Conservation (phyloP, 2,888 invertebrate species). For the Pachymerium ferrugineum region DNA sequence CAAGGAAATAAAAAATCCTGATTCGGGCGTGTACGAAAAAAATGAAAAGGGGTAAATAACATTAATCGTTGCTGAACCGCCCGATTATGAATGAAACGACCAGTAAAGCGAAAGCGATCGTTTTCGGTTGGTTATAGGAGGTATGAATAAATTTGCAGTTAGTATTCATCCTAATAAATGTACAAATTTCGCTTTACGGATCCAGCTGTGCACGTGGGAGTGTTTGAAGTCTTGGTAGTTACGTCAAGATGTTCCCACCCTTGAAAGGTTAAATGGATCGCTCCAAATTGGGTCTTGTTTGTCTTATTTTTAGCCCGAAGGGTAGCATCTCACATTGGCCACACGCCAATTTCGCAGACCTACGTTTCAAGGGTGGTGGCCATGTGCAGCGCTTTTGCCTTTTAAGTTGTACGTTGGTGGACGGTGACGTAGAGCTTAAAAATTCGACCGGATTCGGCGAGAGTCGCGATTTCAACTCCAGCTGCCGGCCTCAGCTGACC, state of each 20-base stretch:
- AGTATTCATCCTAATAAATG: too few relatives aligned
- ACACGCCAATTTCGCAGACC: conserved; percentile 16
- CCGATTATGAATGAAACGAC: too few relatives aligned
- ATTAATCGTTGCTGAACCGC: too few relatives aligned
- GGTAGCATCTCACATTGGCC: conserved; percentile 29
- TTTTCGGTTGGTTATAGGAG: too few relatives aligned
- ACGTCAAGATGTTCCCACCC: conserved; percentile 25
- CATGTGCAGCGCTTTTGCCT: conserved; percentile 8
- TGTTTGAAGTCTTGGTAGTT: not conserved
- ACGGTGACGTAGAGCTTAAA: conserved; percentile 13
- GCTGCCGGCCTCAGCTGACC: not conserved
- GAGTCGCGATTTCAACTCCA: not conserved
- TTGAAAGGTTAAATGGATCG: conserved; percentile 27
- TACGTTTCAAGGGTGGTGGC: conserved; percentile 13
- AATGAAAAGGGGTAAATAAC: too few relatives aligned
- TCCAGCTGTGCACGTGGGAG: conserved; percentile 13
- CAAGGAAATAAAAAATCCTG: too few relatives aligned
- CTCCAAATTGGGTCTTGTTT: conserved; percentile 29
- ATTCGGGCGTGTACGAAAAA: too few relatives aligned
- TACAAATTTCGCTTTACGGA: too few relatives aligned
- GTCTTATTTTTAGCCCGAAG: conserved; percentile 28
- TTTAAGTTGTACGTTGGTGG: conserved; percentile 9
- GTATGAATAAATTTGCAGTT: too few relatives aligned
- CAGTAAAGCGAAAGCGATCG: too few relatives aligned
- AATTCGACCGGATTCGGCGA: not conserved